Conservation (phyloP, 1,140 invertebrate species). For the Lasioglossum baleicum region DNA sequence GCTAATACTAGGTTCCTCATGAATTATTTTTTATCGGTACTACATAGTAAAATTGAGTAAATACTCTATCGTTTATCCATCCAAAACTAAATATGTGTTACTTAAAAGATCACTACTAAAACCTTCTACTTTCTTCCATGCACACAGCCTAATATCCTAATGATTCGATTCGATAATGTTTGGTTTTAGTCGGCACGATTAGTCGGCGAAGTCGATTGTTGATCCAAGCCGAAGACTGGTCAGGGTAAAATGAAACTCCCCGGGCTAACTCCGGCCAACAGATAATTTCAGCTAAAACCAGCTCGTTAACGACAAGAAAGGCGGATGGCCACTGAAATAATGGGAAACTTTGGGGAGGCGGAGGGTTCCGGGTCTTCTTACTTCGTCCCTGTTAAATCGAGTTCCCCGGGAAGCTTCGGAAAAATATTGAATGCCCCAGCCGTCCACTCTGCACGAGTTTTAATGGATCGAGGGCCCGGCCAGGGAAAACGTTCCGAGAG, state of each 20-base stretch:
- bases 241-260: conserved; percentile 14
- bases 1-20: too few relatives aligned
- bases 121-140: too few relatives aligned
- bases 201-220: too few relatives aligned
- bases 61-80: too few relatives aligned
- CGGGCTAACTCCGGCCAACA: background rate
- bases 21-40: too few relatives aligned
- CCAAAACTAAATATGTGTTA: too few relatives aligned
- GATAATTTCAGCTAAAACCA: conserved; percentile 36
- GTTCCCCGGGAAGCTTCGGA: conserved; percentile 21
- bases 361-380: conserved; percentile 13
- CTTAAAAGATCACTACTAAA: too few relatives aligned
- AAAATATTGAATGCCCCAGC: conserved; percentile 42
- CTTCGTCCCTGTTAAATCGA: conserved; percentile 39
- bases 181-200: too few relatives aligned
- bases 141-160: too few relatives aligned
- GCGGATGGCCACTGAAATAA: conserved; percentile 29
- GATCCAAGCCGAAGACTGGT: too few relatives aligned
- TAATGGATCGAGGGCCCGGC: conserved; percentile 21
- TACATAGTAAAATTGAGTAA: too few relatives aligned
- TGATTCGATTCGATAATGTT: too few relatives aligned
- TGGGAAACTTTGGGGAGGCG: conserved; percentile 1
- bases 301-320: conserved; percentile 40
- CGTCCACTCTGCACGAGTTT: conserved; percentile 35
- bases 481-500: background rate